Conservation (phyloP, 2,797 vertebrate genomes). For the Hemitrygon akajei region DNA sequence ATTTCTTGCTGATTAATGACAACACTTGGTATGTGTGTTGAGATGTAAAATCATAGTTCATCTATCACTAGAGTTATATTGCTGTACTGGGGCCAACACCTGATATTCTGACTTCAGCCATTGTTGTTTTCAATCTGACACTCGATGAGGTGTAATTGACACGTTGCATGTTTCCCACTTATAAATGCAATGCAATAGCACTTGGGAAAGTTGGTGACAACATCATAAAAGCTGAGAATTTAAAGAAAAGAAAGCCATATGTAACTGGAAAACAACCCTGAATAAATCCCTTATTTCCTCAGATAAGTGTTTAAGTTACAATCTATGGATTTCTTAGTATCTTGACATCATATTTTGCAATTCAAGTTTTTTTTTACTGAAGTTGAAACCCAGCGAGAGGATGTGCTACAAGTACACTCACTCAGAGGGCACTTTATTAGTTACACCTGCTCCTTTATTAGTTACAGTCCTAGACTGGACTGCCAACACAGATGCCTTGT, state of each 20-base stretch:
- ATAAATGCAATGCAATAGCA: not conserved
- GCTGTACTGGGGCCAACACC: not conserved
- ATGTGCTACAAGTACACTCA: not conserved
- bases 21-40: not conserved
- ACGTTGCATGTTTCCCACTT: not conserved
- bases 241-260: not conserved
- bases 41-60: not conserved
- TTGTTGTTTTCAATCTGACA: not conserved
- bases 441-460: no score
- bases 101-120: not conserved
- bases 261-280: not conserved
- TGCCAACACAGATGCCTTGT: no score
- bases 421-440: no score
- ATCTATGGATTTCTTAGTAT: not conserved
- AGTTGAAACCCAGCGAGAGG: not conserved
- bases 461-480: no score
- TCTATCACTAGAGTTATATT: not conserved
- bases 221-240: not conserved
- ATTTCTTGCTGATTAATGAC: no score
- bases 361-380: not conserved
- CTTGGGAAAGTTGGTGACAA: not conserved
- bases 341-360: not conserved
- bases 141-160: not conserved
- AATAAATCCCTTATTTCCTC: not conserved
- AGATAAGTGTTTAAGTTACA: not conserved